Evolutionary conservation across 2,797 vertebrate species (phyloP).

Genomic region (Ataeniobius toweri): DNA sequence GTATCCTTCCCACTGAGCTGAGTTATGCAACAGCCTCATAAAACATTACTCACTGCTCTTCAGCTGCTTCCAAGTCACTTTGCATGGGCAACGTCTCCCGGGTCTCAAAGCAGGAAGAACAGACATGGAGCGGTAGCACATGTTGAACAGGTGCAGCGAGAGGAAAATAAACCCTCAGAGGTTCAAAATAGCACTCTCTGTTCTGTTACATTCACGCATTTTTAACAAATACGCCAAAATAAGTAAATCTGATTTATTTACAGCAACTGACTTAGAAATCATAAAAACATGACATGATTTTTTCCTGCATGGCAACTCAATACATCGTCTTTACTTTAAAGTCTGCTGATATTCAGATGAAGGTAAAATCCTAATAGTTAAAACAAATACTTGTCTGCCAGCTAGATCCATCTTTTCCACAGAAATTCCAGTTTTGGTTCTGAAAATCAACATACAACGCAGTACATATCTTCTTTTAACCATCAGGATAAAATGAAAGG

Average conservation of each 20-base stretch:
- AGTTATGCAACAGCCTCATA: slow-evolving; percentile 35
- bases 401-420: not conserved
- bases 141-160: slow-evolving; percentile 9
- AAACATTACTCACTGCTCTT: slow-evolving; percentile 39
- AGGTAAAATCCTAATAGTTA: not conserved
- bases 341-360: not conserved
- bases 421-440: not conserved
- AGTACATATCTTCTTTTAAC: not conserved
- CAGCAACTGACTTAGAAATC: not conserved
- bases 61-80: slow-evolving; percentile 16
- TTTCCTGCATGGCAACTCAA: not conserved
- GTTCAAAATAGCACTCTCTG: not conserved
- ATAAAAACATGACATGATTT: not conserved
- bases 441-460: not conserved
- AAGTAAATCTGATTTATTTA: not conserved
- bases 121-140: not conserved
- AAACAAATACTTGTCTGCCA: not conserved
- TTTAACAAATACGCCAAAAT: not conserved
- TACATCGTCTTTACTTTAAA: not conserved
- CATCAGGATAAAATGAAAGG: not conserved
- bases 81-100: slow-evolving; percentile 4
- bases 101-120: slow-evolving; percentile 7
- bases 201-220: not conserved
- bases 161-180: not conserved
- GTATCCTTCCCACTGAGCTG: slow-evolving; percentile 25